Base-by-base conservation (phyloP, 2,113 vertebrate species). In the Smithornis capensis region DNA sequence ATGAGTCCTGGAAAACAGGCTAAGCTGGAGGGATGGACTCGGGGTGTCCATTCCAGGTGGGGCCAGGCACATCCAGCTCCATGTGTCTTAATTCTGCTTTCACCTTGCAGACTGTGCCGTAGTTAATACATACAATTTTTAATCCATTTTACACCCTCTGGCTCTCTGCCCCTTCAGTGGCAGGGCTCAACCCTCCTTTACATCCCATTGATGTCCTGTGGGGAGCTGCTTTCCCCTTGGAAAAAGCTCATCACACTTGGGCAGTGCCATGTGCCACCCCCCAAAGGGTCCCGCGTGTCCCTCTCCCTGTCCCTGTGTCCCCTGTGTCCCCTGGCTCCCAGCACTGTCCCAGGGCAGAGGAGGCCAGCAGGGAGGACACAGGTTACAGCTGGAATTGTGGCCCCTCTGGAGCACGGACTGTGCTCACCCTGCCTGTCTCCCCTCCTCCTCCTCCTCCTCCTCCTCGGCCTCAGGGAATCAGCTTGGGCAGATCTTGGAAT, bases 261-360 rank as follows among this genome's bases (percentile, higher is more conserved):
- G 10, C 31, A 10, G 62, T 31, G 44, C 25, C 21, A 2, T 3
- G 16, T 25, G n/a, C 63, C 59, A 28, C 53, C 49, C 17, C 1
- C 31, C 2, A 1, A 35, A 31, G 37, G 18, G 4, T 69, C 69
- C 60, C 45, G 45, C 25, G 33, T 24, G 24, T 55, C 59, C 77
- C 55, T 18, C 67, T 55, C 31, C 0, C 67, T 52, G 79, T 28
- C n/a, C n/a, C n/a, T n/a, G n/a, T n/a, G n/a, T n/a, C n/a, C 17
- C 62, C 27, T 0, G 0, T 6, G 3, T 37, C 33, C 65, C 21
- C 57, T 27, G 19, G 35, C 40, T 80, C 50, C 87, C 1, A 0
- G 3, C 15, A 3, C 3, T 17, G 40, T 62, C n/a, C 62, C 33
- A 5, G 1, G 35, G n/a, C 40, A 70, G 55, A 3, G 0, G 57